Base-by-base conservation (phyloP, 1,140 invertebrate genomes). In the Eurosta solidaginis region DNA sequence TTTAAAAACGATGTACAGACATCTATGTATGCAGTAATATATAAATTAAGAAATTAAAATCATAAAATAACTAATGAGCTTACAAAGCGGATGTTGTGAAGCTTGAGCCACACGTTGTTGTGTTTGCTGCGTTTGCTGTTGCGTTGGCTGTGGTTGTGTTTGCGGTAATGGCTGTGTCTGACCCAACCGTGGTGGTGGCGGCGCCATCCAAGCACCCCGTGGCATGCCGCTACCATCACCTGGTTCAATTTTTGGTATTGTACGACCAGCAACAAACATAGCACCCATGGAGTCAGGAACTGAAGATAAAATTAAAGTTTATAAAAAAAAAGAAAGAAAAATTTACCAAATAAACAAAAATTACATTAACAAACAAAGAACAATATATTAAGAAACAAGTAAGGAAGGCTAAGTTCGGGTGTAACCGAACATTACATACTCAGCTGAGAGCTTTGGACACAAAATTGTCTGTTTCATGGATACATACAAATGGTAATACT, bases 11-110 rank as follows among this genome's bases (percentile, higher is more conserved):
- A n/a, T n/a, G n/a, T n/a, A n/a, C n/a, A n/a, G n/a, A n/a, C n/a
- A n/a, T n/a, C n/a, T n/a, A n/a, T n/a, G n/a, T n/a, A n/a, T n/a
- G n/a, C n/a, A n/a, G 74, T 52, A 79, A 77, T 75, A 79, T 25
- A 77, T 44, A 36, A 79, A 29, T 80, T 54, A 44, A n/a, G 49
- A 75, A 77, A 33, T 40, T 17, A 25, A 52, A 20, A 20, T 52
- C 7, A 52, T 10, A 88, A 88, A 88, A 88, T 88, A 89, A 59
- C 81, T 80, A 82, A 87, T 88, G 89, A 88, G 89, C 91, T 92
- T 92, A 92, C 91, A 84, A 82, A 85, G 85, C 80, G 82, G 88
- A 90, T 91, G 91, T 81, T 89, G 83, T 86, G 82, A 78, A 78
- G 82, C 80, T 29, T 89, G 83, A 84, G 85, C 76, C 78, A 81